Evolutionary conservation across 1,140 invertebrate species (phyloP).

Genomic region (Drosophila eugracilis): DNA sequence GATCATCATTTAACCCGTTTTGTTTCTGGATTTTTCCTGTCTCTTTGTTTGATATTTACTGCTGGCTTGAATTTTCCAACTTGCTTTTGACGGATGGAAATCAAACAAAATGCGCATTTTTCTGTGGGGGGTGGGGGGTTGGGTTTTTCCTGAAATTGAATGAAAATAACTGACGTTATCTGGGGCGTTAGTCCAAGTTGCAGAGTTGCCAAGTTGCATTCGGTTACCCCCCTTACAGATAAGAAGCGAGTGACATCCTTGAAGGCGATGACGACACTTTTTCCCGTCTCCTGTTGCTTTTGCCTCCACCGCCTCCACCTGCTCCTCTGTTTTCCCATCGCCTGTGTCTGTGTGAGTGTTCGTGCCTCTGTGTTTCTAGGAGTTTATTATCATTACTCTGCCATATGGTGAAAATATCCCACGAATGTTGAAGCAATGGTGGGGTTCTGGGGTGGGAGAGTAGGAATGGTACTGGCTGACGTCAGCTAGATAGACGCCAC

Average conservation of each 20-base stretch:
- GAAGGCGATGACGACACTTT: slow-evolving; percentile 68
- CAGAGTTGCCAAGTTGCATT: slow-evolving; percentile 31
- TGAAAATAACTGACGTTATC: slow-evolving; percentile 75
- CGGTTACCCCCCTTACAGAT: slow-evolving; percentile 42
- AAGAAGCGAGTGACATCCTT: slow-evolving; percentile 67
- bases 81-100: slow-evolving; percentile 38
- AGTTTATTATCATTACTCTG: slow-evolving; percentile 84
- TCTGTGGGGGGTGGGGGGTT: slow-evolving; percentile 11
- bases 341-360: slow-evolving; percentile 4
- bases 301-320: not conserved
- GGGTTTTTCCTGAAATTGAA: slow-evolving; percentile 54
- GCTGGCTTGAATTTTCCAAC: slow-evolving; percentile 25
- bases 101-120: slow-evolving; percentile 51
- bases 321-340: not conserved
- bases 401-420: slow-evolving; percentile 81
- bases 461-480: slow-evolving; percentile 47
- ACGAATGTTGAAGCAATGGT: slow-evolving; percentile 37
- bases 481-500: slow-evolving; percentile 54
- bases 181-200: slow-evolving; percentile 46
- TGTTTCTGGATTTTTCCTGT: slow-evolving; percentile 10
- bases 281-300: slow-evolving; percentile 6
- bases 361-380: slow-evolving; percentile 73
- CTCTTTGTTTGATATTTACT: slow-evolving; percentile 13
- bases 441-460: not conserved
- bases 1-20: slow-evolving; percentile 13